Evolutionary conservation across 2,113 vertebrate genomes (phyloP).

Genomic region (Aepyceros melampus): DNA sequence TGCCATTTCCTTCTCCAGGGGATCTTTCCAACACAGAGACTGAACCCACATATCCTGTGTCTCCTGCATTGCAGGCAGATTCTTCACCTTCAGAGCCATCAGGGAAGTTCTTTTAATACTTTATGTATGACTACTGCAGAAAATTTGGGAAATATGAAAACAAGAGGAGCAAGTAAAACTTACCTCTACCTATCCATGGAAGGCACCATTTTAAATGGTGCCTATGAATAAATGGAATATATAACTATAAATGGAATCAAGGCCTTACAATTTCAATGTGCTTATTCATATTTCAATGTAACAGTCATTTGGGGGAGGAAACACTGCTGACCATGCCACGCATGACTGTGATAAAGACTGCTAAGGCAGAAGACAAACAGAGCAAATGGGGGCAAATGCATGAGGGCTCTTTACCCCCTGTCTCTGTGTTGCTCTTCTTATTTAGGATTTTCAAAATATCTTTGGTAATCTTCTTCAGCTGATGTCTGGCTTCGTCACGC

Average conservation of each 20-base stretch:
- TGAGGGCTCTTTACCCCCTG: slow-evolving; percentile 57
- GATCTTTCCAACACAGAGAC: not conserved
- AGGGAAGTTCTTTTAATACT: not conserved
- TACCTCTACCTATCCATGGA: not conserved
- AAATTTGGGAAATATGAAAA: not conserved
- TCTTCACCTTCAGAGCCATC: not conserved
- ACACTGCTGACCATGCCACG: not conserved
- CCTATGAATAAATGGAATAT: no score
- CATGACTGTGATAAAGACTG: not conserved
- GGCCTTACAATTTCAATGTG: not conserved
- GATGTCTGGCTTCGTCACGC: slow-evolving; percentile 77
- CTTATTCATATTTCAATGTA: slow-evolving; percentile 51
- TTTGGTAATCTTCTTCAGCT: slow-evolving; percentile 83
- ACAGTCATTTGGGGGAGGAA: slow-evolving; percentile 67
- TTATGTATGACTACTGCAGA: not conserved
- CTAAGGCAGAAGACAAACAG: not conserved
- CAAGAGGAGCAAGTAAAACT: not conserved
- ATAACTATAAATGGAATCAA: slow-evolving; percentile 5
- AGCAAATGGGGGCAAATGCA: not conserved
- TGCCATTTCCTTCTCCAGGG: not conserved
- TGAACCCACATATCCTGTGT: not conserved
- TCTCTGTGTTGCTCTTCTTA: slow-evolving; percentile 79
- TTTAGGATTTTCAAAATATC: slow-evolving; percentile 83
- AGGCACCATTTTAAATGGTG: not conserved
- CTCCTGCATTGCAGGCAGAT: not conserved